Evolutionary conservation across 1,140 invertebrate genomes (phyloP).

Genomic region (Aphelinus certus): DNA sequence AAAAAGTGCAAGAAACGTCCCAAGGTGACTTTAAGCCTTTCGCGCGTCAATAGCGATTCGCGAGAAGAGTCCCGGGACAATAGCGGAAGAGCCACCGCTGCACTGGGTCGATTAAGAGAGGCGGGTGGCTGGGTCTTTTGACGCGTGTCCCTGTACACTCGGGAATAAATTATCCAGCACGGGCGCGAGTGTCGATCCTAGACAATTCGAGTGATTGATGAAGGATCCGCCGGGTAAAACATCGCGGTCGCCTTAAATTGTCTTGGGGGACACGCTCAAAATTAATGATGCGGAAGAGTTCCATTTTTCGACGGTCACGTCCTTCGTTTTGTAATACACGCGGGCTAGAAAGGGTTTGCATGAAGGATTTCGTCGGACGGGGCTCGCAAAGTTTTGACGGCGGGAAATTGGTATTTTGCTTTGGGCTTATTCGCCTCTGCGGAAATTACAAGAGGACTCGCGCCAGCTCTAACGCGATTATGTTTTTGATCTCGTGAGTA

Average conservation of each 20-base stretch:
- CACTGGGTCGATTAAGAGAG: slow-evolving; percentile 15
- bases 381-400: no score
- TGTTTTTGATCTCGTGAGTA: no score
- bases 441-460: no score
- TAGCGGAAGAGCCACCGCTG: neutral
- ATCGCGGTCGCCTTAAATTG: slow-evolving; percentile 31
- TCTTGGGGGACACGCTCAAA: slow-evolving; percentile 6
- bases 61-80: neutral
- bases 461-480: no score
- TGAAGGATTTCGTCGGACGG: no score
- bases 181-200: slow-evolving; percentile 17
- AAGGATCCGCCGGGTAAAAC: slow-evolving; percentile 4
- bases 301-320: slow-evolving; percentile 14
- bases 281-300: slow-evolving; percentile 36
- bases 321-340: no score
- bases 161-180: slow-evolving; percentile 22
- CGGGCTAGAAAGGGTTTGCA: no score
- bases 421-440: no score
- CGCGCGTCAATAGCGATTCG: neutral
- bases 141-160: neutral
- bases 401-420: no score
- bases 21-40: no score
- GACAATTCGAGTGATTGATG: slow-evolving; percentile 32
- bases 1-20: no score
- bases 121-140: slow-evolving; percentile 4